Evolutionary conservation across 1,140 invertebrate species (phyloP).

Genomic region (Littorina saxatilis): DNA sequence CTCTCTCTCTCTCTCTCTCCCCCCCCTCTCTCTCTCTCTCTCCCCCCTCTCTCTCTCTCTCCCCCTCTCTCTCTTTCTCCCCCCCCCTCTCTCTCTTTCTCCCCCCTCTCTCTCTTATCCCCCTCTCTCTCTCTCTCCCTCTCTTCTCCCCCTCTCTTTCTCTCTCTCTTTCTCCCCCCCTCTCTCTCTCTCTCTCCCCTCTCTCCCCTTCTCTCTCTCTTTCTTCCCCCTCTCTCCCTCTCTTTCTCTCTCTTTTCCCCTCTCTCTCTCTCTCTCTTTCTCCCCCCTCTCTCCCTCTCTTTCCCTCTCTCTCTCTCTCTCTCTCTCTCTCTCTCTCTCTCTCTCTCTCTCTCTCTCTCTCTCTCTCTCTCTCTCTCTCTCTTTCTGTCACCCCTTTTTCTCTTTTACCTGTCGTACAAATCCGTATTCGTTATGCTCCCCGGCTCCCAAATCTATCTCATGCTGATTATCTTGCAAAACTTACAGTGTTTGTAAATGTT

Average conservation of each 20-base stretch:
- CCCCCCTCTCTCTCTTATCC: neutral
- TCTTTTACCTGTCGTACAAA: no score
- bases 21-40: neutral
- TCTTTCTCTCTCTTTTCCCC: neutral
- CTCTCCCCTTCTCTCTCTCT: neutral
- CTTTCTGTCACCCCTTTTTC: neutral
- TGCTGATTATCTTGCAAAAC: no score
- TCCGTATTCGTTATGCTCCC: no score
- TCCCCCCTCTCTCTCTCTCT: neutral
- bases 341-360: neutral
- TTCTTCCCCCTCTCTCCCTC: neutral
- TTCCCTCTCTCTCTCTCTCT: neutral
- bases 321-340: neutral
- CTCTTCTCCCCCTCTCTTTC: neutral
- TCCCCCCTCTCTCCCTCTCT: neutral
- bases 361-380: neutral
- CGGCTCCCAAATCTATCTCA: no score
- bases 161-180: neutral
- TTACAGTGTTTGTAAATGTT: conserved; percentile 3
- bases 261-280: neutral
- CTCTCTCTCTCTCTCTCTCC: neutral
- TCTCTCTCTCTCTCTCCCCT: neutral
- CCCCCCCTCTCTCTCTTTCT: neutral
- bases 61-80: neutral
- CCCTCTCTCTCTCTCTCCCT: neutral